phyloP scores from a whole-genome alignment of 2,797 vertebrate genomes.

The Hydrophis major region DNA sequence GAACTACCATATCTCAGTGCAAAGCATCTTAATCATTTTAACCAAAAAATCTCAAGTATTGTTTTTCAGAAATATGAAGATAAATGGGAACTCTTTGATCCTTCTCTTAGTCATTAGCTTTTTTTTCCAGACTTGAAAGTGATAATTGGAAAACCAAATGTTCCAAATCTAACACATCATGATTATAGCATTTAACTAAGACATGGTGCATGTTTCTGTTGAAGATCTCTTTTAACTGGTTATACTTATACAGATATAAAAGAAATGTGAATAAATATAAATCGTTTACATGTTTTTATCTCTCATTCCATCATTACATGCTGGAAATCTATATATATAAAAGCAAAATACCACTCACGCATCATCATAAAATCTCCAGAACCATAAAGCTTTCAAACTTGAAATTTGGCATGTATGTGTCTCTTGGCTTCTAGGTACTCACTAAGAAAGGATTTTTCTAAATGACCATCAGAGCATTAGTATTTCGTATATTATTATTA shows the following conservation, averaged over 20 bases:
- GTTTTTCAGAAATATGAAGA: background rate
- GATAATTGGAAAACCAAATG: constrained; percentile 16
- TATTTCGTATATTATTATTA: no score
- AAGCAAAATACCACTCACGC: no score
- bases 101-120: background rate
- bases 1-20: background rate
- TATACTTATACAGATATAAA: background rate
- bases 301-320: background rate
- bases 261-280: background rate
- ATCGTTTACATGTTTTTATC: background rate
- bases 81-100: constrained; percentile 16
- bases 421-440: no score
- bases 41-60: background rate
- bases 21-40: constrained; percentile 20
- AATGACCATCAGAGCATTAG: no score
- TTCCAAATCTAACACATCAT: background rate
- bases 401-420: no score
- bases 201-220: background rate
- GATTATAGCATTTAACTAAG: background rate
- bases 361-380: no score
- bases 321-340: background rate
- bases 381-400: no score
- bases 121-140: constrained; percentile 21
- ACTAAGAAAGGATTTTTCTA: no score
- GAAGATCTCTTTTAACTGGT: background rate